Conservation (phyloP, 2,797 vertebrate species). For the Petrocephalus sullivani region DNA sequence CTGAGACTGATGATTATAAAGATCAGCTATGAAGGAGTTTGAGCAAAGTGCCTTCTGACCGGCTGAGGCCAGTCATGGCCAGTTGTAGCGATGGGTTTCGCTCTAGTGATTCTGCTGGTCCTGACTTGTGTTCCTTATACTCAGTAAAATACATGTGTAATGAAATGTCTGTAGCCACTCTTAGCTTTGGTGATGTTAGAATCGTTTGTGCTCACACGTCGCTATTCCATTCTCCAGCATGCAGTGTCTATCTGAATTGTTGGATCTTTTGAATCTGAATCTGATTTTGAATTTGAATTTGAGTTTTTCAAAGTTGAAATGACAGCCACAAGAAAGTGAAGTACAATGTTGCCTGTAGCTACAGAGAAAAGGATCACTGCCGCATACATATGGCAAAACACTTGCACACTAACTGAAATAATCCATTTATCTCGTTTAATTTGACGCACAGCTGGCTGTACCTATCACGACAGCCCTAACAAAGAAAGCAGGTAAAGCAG, state of each 20-base stretch:
- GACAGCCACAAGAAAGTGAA: neutral
- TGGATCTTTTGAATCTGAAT: neutral
- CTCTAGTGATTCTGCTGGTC: neutral
- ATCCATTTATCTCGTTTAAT: constrained; percentile 14
- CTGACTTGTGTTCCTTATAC: neutral
- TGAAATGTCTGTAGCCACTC: neutral
- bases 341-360: neutral
- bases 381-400: neutral
- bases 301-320: neutral
- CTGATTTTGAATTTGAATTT: too few species aligned
- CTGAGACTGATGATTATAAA: constrained; percentile 1
- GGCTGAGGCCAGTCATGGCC: neutral
- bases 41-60: neutral
- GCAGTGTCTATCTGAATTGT: neutral
- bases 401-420: neutral
- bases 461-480: constrained; percentile 9
- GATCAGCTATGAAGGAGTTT: neutral
- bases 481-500: constrained; percentile 4
- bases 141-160: neutral
- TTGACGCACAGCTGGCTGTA: neutral
- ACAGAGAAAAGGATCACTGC: neutral
- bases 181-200: neutral
- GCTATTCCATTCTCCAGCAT: neutral
- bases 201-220: neutral
- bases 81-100: neutral